Evolutionary conservation across 2,888 invertebrate species (phyloP).

Genomic region (Dynastes hyllus): DNA sequence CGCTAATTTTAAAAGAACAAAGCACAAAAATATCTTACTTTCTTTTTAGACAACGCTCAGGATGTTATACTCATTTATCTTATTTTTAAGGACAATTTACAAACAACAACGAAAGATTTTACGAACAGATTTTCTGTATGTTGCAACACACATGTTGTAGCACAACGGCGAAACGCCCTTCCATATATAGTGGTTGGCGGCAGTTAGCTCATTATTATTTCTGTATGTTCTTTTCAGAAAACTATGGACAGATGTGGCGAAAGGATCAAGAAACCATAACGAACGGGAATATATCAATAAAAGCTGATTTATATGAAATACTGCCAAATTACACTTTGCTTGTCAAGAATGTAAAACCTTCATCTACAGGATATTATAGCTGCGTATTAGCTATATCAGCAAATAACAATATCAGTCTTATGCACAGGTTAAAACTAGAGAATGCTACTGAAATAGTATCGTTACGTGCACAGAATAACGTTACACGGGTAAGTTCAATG

Average conservation of each 20-base stretch:
- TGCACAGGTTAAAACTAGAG: constrained; percentile 27
- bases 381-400: constrained; percentile 17
- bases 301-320: not conserved
- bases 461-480: constrained; percentile 8
- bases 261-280: constrained; percentile 10
- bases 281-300: not conserved
- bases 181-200: no score
- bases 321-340: not conserved
- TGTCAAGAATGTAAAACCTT: constrained; percentile 17
- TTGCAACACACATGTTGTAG: not conserved
- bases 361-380: constrained; percentile 14
- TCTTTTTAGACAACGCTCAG: no score
- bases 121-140: not conserved
- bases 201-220: not conserved
- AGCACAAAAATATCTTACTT: no score
- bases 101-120: no score
- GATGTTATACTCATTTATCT: no score
- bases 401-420: not conserved
- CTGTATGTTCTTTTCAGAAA: constrained; percentile 12
- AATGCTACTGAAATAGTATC: constrained; percentile 35
- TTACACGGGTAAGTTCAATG: constrained; percentile 22
- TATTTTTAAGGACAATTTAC: no score
- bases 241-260: constrained; percentile 10
- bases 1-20: no score
- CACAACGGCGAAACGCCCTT: no score